Percentiles rank a stretch among this genome's conserved stretches.
Evolutionary conservation across 2,113 vertebrate genomes (phyloP).

Genomic region (Perca fluviatilis): DNA sequence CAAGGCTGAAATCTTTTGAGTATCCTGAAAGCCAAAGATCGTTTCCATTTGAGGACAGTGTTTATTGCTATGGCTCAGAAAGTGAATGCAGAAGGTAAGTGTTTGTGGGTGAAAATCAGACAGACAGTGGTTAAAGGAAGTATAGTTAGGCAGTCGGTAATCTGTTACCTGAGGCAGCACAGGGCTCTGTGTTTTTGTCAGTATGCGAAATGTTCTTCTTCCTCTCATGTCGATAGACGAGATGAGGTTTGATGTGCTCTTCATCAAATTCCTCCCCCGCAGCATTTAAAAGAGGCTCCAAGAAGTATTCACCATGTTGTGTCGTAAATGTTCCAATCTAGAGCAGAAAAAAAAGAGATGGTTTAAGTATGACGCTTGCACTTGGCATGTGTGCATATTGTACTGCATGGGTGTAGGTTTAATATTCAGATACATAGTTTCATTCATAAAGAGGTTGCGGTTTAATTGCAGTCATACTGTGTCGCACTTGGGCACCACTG

Average conservation of each 20-base stretch:
- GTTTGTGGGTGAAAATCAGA: conserved; percentile 58
- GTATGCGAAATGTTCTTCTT: conserved; percentile 67
- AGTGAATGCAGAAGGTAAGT: conserved; percentile 48
- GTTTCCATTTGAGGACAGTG: conserved; percentile 50
- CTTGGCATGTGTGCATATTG: conserved; percentile 16
- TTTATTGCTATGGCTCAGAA: conserved; percentile 42
- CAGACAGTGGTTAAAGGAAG: conserved; percentile 69
- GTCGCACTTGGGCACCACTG: conserved; percentile 35
- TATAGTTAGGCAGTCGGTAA: conserved; percentile 49
- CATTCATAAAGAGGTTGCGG: conserved; percentile 35
- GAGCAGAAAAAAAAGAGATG: conserved; percentile 19
- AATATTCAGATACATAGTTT: conserved; percentile 33
- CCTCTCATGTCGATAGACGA: conserved; percentile 91
- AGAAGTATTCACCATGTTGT: conserved; percentile 93
- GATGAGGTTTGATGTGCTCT: conserved; percentile 94
- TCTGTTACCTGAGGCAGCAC: conserved; percentile 91
- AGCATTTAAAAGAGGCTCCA: conserved; percentile 91
- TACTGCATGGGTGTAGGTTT: conserved; percentile 7
- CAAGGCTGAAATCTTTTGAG: conserved; percentile 59
- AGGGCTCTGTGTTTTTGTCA: conserved; percentile 77
- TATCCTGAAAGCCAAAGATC: conserved; percentile 61
- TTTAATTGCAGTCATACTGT: conserved; percentile 32
- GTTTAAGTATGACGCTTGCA: conserved; percentile 28
- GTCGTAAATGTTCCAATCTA: conserved; percentile 88
- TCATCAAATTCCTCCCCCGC: conserved; percentile 90